Base-by-base conservation (phyloP, 1,140 invertebrate genomes). In the Diorhabda carinulata region DNA sequence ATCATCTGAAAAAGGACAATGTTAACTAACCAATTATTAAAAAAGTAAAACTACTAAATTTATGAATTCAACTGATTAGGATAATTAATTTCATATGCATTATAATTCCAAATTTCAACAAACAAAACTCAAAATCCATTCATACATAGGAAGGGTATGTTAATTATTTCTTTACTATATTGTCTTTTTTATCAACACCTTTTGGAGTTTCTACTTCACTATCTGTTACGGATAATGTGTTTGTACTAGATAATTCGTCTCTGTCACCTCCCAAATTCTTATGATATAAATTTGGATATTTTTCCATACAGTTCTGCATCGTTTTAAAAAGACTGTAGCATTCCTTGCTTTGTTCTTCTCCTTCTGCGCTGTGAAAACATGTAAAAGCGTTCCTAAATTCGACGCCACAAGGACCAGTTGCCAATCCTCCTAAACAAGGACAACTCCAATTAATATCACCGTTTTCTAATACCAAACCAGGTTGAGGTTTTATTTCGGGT, bases 381-480 rank as follows among this genome's bases (percentile, higher is more conserved):
- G 92, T 91, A 80, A 98, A 97, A 1, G 96, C 95, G 71, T 96
- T 92, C 64, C 96, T 83, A 81, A 98, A 98, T 80, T 96, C 90
- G 8, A 92, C 83, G 0, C 95, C 96, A 81, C 97, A 99, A 0
- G 97, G 96, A 2, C 96, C 96, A 3, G 93, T 94, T 4, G 95
- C 93, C 92, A 97, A 96, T 9, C 95, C 94, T 43, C 96, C 96
- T 25, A 98, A 85, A 82, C 97, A 98, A 0, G 96, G 97, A 78
- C 97, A 99, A 78, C 92, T 91, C 95, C 96, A 98, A 82, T 98
- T 98, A 68, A 98, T 97, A 61, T 92, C 89, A 4, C 97, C 96
- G 84, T 94, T 92, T 2, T 90, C 85, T 44, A 93, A 83, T 68
- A 98, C 90, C 2, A 97, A 82, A 43, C 96, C 95, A 68, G 90